Percentiles rank a stretch among this genome's conserved stretches.
Evolutionary conservation across 2,113 vertebrate genomes (phyloP).

Genomic region (Rhipidura dahli): DNA sequence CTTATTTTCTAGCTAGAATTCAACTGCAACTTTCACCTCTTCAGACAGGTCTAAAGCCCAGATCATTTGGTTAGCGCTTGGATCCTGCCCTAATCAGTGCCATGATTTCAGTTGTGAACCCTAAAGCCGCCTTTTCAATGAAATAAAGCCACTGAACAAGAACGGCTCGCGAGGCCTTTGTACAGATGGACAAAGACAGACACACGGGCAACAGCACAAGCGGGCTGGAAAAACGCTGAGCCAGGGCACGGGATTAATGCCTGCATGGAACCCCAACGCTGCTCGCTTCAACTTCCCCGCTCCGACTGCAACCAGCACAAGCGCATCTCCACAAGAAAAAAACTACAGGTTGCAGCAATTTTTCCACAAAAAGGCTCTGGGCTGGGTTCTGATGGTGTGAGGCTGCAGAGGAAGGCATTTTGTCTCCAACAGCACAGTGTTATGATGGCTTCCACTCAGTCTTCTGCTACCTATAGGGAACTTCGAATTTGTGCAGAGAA

Average conservation of each 20-base stretch:
- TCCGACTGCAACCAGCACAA: neutral
- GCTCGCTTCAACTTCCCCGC: neutral
- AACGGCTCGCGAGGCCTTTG: neutral
- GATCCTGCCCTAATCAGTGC: neutral
- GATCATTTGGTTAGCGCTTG: neutral
- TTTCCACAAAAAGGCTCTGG: neutral
- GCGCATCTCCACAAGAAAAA: neutral
- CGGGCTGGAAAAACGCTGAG: constrained; percentile 14
- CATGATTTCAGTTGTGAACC: neutral
- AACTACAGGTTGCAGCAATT: neutral
- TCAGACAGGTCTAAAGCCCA: neutral
- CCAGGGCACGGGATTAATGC: neutral
- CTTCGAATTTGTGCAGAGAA: neutral
- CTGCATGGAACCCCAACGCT: neutral
- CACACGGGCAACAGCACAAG: neutral
- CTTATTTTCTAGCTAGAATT: neutral
- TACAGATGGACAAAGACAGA: neutral
- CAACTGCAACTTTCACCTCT: neutral
- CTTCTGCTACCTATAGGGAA: neutral
- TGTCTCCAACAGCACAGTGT: neutral
- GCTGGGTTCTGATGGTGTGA: neutral
- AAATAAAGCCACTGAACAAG: constrained; percentile 10
- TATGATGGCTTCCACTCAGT: neutral
- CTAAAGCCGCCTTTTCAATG: constrained; percentile 23
- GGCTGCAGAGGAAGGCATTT: neutral